A percentile compares a stretch with the other conserved stretches of the same genome.
Conservation (phyloP, 1,140 invertebrate genomes). For the Caerostris extrusa region DNA sequence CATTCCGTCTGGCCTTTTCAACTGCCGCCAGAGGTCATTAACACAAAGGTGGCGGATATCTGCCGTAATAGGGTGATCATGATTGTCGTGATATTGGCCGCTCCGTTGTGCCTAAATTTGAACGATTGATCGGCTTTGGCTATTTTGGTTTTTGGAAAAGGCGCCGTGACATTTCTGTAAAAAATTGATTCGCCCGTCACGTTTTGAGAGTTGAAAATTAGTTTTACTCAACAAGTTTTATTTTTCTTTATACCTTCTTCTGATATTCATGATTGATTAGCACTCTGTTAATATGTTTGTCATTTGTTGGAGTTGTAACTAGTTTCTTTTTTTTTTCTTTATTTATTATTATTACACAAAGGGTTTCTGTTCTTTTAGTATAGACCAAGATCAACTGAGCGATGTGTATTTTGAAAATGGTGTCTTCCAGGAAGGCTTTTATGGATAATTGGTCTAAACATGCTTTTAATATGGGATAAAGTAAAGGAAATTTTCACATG, state of each 20-base stretch:
- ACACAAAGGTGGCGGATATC: slow-evolving; percentile 35
- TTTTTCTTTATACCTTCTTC: neutral
- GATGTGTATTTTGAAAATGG: too few species aligned
- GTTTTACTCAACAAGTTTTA: neutral
- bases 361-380: too few species aligned
- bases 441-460: too few species aligned
- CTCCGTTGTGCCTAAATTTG: slow-evolving; percentile 1
- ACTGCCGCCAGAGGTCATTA: slow-evolving; percentile 24
- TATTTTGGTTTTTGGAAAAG: neutral
- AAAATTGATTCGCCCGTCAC: slow-evolving; percentile 11
- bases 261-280: too few species aligned
- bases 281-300: too few species aligned
- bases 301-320: too few species aligned
- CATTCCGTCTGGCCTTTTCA: neutral
- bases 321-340: too few species aligned
- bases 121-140: slow-evolving; percentile 15
- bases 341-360: too few species aligned
- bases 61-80: slow-evolving; percentile 25
- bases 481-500: too few species aligned
- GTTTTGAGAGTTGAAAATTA: neutral
- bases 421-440: too few species aligned
- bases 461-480: too few species aligned
- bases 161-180: neutral
- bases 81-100: slow-evolving; percentile 5
- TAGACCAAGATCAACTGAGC: too few species aligned